Conservation (phyloP, 2,888 invertebrate species). For the Amiota communis region DNA sequence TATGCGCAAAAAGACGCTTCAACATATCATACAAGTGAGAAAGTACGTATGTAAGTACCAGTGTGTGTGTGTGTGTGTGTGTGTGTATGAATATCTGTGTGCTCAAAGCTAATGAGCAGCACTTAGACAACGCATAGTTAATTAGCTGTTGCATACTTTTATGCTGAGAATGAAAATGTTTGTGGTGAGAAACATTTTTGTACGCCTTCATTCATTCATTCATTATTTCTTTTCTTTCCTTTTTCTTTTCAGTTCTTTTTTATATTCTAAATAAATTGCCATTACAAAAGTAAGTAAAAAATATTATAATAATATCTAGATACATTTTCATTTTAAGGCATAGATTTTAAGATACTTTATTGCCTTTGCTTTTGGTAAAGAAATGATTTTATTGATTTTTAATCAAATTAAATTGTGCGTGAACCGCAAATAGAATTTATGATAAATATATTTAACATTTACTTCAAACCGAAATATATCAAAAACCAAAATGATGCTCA, state of each 20-base stretch:
- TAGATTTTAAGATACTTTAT: no score
- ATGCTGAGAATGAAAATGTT: background rate
- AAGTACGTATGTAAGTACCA: background rate
- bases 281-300: background rate
- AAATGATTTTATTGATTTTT: slow-evolving; percentile 63
- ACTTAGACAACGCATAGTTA: slow-evolving; percentile 18
- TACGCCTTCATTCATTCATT: background rate
- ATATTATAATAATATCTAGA: background rate
- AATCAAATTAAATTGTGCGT: slow-evolving; percentile 65
- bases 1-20: background rate
- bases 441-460: slow-evolving; percentile 54
- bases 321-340: background rate
- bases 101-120: background rate
- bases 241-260: background rate
- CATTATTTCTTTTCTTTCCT: background rate
- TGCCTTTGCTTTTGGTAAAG: background rate
- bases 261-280: background rate
- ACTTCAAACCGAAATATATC: slow-evolving; percentile 41
- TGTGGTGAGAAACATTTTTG: background rate
- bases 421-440: slow-evolving; percentile 63
- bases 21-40: background rate
- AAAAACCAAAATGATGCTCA: slow-evolving; percentile 30
- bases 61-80: background rate
- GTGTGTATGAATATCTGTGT: background rate
- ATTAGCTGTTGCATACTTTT: slow-evolving; percentile 18